Conservation (phyloP, 1,140 invertebrate genomes). For the Apis dorsata region DNA sequence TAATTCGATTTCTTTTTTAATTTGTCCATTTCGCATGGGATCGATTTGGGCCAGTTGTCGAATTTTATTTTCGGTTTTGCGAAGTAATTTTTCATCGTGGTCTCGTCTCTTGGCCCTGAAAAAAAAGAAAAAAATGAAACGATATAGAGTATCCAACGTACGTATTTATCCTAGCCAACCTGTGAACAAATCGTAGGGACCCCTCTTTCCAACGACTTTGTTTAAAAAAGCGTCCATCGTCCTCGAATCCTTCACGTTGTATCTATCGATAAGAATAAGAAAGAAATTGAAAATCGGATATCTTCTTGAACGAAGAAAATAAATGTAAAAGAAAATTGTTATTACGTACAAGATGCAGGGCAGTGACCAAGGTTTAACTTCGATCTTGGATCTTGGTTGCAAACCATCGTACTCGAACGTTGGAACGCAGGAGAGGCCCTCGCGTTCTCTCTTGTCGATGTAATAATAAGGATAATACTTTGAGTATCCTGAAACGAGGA, state of each 20-base stretch:
- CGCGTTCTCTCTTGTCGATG: constrained; percentile 45
- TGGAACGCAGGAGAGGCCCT: constrained; percentile 36
- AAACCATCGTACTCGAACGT: constrained; percentile 62
- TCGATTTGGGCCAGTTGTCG: constrained; percentile 46
- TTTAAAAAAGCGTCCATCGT: constrained; percentile 25
- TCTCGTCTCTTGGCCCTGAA: constrained; percentile 59
- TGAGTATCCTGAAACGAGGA: constrained; percentile 52
- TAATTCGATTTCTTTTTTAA: constrained; percentile 53
- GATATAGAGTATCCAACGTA: not conserved
- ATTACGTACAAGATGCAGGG: constrained; percentile 51
- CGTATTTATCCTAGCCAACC: constrained; percentile 20
- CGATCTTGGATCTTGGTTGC: constrained; percentile 40
- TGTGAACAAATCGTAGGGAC: constrained; percentile 65
- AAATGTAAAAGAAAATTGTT: not conserved
- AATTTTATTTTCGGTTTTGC: constrained; percentile 19
- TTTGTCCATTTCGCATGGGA: constrained; percentile 56
- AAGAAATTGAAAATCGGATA: too few relatives aligned
- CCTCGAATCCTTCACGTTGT: constrained; percentile 32
- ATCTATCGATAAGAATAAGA: constrained; percentile 1
- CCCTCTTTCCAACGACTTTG: constrained; percentile 54
- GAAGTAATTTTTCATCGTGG: constrained; percentile 46
- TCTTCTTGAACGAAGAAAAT: not conserved
- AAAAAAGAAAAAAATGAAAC: not conserved
- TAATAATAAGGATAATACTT: constrained; percentile 56
- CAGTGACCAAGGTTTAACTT: constrained; percentile 21